Base-by-base conservation (phyloP, 2,888 invertebrate species). In the Mamestra brassicae region DNA sequence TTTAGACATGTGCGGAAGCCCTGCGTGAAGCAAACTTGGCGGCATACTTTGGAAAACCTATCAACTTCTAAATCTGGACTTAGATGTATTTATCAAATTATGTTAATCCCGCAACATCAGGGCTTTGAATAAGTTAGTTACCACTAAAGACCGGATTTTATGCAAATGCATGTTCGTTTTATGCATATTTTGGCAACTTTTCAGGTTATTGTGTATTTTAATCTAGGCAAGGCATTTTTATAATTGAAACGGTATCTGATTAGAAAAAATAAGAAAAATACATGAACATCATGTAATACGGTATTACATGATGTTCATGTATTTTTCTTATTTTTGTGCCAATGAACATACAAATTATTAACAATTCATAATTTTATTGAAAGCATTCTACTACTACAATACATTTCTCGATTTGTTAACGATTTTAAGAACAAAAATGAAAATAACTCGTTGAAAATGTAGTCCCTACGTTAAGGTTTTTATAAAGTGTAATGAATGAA, bases 21-120 rank as follows among this genome's bases (percentile, higher is more conserved):
- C 97, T 99, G 75, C 97, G 99, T 93, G 99, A 99, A 97, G 99
- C 99, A 52, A 99, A 99, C 93, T 93, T 99, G 86, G 98, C 99
- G 17, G 99, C 99, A 45, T 99, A 98, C 94, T 98, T 97, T 93
- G 99, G 99, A 90, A 99, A 99, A 97, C 97, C 99, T 54, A 99
- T 99, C 95, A 99, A 99, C 97, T 99, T 99, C 94, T 88, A 91
- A 85, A 99, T 99, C 94, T 87, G 91, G 85, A 76, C 72, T 83
- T 87, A 88, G 84, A 84, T 85, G 84, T 89, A 88, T 77, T 70
- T 87, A 85, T 61, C 42, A 63, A 85, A 87, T 85, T 86, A 86
- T 88, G 78, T 76, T 71, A 85, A 88, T 84, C 86, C 74, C 60
- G 85, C 42, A 76, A 85, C 88, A 87, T 69, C 91, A 86, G 90